Percentiles rank a stretch among this genome's conserved stretches.
Conservation (phyloP, 2,888 invertebrate genomes). For the Eulithis prunata region DNA sequence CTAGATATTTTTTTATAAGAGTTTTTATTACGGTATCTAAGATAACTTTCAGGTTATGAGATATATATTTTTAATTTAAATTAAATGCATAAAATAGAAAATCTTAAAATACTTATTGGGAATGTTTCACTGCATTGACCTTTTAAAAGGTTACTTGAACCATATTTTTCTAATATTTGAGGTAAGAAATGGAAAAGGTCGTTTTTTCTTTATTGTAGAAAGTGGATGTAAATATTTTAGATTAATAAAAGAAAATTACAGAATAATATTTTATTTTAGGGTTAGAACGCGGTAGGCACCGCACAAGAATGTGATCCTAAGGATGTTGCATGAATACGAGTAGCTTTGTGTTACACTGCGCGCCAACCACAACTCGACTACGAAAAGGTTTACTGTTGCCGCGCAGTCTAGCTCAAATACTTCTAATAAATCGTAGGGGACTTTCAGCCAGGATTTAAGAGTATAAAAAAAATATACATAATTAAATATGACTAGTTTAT, state of each 20-base stretch:
- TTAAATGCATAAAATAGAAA: too few relatives aligned
- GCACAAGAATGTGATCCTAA: too few relatives aligned
- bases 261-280: slow-evolving; percentile 26
- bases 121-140: background rate
- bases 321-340: too few relatives aligned
- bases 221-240: slow-evolving; percentile 25
- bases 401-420: too few relatives aligned
- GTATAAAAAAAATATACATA: slow-evolving; percentile 6
- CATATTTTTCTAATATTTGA: slow-evolving; percentile 21
- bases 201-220: slow-evolving; percentile 15
- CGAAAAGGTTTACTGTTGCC: too few relatives aligned
- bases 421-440: too few relatives aligned
- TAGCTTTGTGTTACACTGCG: too few relatives aligned
- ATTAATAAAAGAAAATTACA: slow-evolving; percentile 26
- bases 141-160: slow-evolving; percentile 1
- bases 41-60: too few relatives aligned
- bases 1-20: too few relatives aligned
- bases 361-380: too few relatives aligned
- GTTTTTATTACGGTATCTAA: too few relatives aligned
- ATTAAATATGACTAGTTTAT: slow-evolving; percentile 73
- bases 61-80: too few relatives aligned
- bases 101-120: background rate
- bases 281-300: slow-evolving; percentile 1
- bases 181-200: slow-evolving; percentile 12
- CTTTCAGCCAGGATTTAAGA: background rate